These are phyloP conservation scores for Enteromius mattozi DNA, from an alignment of 2,797 vertebrate genomes.

Conservation along the genomic window DNA sequence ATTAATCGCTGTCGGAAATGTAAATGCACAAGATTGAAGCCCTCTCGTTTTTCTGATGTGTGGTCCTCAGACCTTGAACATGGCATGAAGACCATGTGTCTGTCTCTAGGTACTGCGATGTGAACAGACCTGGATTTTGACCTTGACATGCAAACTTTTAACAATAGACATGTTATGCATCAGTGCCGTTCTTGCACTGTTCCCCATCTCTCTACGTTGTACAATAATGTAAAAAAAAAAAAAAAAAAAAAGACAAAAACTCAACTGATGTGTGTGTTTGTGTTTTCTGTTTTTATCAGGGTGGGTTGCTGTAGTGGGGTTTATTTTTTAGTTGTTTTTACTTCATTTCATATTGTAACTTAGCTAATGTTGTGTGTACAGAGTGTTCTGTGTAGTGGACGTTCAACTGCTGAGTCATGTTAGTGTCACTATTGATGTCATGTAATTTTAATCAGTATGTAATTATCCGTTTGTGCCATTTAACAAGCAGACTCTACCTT, in stretches of 20 bases:
- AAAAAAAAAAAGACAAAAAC: conserved; percentile 64
- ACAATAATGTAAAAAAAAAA: conserved; percentile 77
- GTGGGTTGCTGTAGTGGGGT: conserved; percentile 49
- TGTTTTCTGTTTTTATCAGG: conserved; percentile 62
- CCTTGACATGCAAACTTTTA: conserved; percentile 21
- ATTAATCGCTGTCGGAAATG: conserved; percentile 35
- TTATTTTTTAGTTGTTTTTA: conserved; percentile 62
- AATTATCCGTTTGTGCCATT: conserved; percentile 71
- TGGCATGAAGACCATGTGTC: conserved; percentile 35
- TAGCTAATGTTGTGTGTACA: conserved; percentile 70
- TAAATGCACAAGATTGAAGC: conserved; percentile 44
- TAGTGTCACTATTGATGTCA: conserved; percentile 75
- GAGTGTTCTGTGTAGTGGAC: conserved; percentile 75
- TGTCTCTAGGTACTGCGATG: not conserved
- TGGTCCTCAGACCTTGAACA: conserved; percentile 22
- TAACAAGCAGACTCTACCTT: conserved; percentile 76
- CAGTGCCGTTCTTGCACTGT: conserved; percentile 59
- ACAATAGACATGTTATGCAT: conserved; percentile 59
- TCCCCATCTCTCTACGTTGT: conserved; percentile 70
- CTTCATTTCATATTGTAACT: conserved; percentile 70
- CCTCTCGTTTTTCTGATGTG: conserved; percentile 7
- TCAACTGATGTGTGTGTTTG: conserved; percentile 68
- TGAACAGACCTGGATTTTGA: not conserved
- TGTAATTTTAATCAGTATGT: conserved; percentile 75
- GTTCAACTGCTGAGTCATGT: conserved; percentile 71